Conservation (phyloP, 2,888 invertebrate genomes). For the Aromia moschata region DNA sequence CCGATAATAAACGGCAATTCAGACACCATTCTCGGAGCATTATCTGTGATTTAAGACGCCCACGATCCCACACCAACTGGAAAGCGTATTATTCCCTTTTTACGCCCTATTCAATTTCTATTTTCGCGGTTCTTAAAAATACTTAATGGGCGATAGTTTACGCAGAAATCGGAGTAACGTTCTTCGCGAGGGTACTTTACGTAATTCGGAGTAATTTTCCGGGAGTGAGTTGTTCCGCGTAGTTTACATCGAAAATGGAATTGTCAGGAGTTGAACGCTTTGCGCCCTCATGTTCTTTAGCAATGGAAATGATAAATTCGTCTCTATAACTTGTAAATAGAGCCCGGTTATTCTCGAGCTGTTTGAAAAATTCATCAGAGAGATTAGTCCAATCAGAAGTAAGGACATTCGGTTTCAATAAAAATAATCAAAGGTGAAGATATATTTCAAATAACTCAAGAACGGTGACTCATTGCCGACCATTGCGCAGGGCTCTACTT, state of each 20-base stretch:
- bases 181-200: not conserved
- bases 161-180: not conserved
- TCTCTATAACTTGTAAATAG: no score
- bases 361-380: no score
- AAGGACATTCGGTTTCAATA: no score
- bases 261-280: not conserved
- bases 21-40: not conserved
- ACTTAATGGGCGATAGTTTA: slow-evolving; percentile 1
- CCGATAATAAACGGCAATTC: not conserved
- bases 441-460: no score
- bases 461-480: no score
- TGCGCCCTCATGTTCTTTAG: not conserved
- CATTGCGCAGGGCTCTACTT: no score
- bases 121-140: not conserved
- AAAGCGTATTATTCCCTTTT: not conserved
- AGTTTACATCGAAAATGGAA: not conserved
- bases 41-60: not conserved
- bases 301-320: not conserved
- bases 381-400: no score
- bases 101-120: not conserved
- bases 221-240: not conserved
- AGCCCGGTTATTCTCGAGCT: no score
- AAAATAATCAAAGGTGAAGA: no score
- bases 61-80: not conserved
- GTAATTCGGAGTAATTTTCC: not conserved